These are phyloP conservation scores for Camelus bactrianus DNA, from an alignment of 2,113 vertebrate genomes.

Conservation along the genomic window DNA sequence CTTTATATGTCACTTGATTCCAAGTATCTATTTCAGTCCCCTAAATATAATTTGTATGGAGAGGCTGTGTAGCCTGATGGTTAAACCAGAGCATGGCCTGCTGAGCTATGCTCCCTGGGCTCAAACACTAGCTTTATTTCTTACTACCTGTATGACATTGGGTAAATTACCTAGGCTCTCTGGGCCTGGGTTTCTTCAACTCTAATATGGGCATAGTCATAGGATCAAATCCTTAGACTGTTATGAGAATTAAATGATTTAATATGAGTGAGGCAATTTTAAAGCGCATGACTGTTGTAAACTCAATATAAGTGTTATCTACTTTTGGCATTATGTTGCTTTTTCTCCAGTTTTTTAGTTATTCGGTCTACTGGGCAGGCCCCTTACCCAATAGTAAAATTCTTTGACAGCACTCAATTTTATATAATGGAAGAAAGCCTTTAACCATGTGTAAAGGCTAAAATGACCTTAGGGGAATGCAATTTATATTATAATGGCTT, in stretches of 20 bases:
- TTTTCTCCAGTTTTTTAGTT: neutral
- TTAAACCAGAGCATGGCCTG: neutral
- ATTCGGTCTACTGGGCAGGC: slow-evolving; percentile 18
- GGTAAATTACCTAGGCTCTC: neutral
- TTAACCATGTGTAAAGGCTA: slow-evolving; percentile 67
- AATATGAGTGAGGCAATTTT: neutral
- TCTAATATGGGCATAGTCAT: neutral
- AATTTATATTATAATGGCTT: slow-evolving; percentile 77
- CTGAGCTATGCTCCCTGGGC: neutral
- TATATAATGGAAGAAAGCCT: slow-evolving; percentile 60
- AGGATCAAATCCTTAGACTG: neutral
- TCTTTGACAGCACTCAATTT: slow-evolving; percentile 55
- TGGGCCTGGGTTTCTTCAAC: neutral
- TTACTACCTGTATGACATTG: neutral
- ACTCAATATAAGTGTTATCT: neutral
- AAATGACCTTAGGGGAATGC: slow-evolving; percentile 70
- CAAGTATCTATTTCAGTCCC: neutral
- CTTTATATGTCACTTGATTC: neutral
- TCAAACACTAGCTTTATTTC: neutral
- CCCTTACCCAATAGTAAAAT: neutral
- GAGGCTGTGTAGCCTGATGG: accelerated
- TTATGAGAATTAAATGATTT: neutral
- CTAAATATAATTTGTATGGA: neutral
- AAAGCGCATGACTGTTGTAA: neutral
- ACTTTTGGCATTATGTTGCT: slow-evolving; percentile 20